Evolutionary conservation across 2,113 vertebrate genomes (phyloP), one percentile per base, ranked within the genome.

Genomic region (Hippocampus comes): DNA sequence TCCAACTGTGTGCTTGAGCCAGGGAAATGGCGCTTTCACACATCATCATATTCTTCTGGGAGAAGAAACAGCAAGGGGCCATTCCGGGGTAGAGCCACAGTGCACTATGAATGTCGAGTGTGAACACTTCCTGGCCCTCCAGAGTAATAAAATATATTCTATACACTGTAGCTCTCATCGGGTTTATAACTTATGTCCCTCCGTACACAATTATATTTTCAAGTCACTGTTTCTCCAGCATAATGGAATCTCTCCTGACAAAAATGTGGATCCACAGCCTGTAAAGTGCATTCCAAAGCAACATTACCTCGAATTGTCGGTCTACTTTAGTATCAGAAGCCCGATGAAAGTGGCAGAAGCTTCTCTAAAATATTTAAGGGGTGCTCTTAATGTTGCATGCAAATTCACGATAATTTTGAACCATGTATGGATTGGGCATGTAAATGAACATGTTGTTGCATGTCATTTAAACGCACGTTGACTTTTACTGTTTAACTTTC

Each of bases 11-110:
- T 74, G 71, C 53, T 64, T 79, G 20, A 46, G 63, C 72, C 72
- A 84, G 75, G 80, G 73, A 85, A 84, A 84, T 86, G 63, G 66
- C 43, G 74, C 77, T 80, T 51, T 61, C 71, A 75, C 75, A 77
- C 57, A 70, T 67, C 60, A 57, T 20, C 20, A 27, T 21, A 38
- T 67, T 80, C 86, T 88, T 81, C 61, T 17, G 15, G 42, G 74
- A 75, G 86, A 76, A 65, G 42, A 30, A 75, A 59, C 43, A 67
- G 65, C 60, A 75, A 78, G 70, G 27, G 64, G 77, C 57, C 48
- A 77, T 69, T 67, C 71, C 41, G 63, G 38, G 14, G 55, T 41
- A 23, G 49, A 57, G 63, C 42, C 12, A 18, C 7, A 0, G 7
- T 65, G 49, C 51, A 71, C 67, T 55, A 68, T 75, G 73, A 65